Evolutionary conservation across 1,140 invertebrate genomes (phyloP), one percentile per base, ranked within the genome.

Genomic region (Teleopsis dalmanni): DNA sequence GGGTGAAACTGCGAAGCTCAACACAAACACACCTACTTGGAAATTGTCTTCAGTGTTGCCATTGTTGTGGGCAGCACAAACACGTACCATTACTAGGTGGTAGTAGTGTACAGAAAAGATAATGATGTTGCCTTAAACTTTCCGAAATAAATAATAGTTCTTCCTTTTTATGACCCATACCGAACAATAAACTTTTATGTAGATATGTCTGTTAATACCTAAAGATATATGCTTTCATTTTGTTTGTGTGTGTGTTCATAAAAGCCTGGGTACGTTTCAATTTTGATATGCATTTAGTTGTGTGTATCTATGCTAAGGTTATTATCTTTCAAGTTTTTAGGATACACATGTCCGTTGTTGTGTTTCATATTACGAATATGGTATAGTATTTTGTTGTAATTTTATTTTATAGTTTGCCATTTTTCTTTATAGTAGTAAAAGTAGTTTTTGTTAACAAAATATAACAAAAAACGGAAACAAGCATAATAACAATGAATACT

Each of bases 61-160:
- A n/a, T n/a, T n/a, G n/a, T n/a, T n/a, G n/a, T n/a, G n/a, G n/a
- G n/a, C n/a, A n/a, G n/a, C n/a, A n/a, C n/a, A n/a, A n/a, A n/a
- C n/a, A n/a, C n/a, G n/a, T n/a, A n/a, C n/a, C n/a, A n/a, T n/a
- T n/a, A n/a, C n/a, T n/a, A n/a, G 34, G 33, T 45, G 45, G 29
- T 43, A 35, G 47, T 47, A 37, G 47, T 57, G 54, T 62, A 60
- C 59, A 62, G 60, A 60, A 65, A 65, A 65, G 62, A 65, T 65
- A 65, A 65, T 65, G 62, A 65, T 65, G 62, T 65, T 65, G 62
- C 59, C 62, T 61, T 62, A 56, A 64, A 64, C 62, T 64, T 65
- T 65, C 56, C 57, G 62, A 59, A 65, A 64, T 65, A 65, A 62
- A 64, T 64, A 65, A 64, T 61, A 59, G 58, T 64, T 59, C 53